phyloP scores from a whole-genome alignment of 2,797 vertebrate species.

The Lepus townsendii region DNA sequence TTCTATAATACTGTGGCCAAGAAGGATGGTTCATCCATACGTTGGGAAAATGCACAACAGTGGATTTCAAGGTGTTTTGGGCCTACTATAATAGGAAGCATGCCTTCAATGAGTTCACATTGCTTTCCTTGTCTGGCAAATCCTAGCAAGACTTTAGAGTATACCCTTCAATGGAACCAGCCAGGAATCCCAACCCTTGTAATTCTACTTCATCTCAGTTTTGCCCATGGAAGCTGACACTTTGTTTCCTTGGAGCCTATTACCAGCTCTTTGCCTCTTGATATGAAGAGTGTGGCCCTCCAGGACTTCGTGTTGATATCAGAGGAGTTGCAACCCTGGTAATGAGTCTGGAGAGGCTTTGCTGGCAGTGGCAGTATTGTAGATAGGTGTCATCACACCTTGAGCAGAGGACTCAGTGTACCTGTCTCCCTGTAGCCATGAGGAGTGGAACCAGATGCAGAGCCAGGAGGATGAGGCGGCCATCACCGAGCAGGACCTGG shows the following conservation, averaged over 20 bases:
- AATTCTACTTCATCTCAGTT: constrained; percentile 38
- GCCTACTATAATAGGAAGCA: neutral
- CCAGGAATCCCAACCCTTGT: neutral
- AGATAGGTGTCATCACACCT: neutral
- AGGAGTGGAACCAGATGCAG: constrained; percentile 95
- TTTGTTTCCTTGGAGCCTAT: neutral
- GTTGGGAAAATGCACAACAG: constrained; percentile 19
- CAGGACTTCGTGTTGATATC: neutral
- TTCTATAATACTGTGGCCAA: constrained; percentile 15
- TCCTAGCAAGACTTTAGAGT: neutral
- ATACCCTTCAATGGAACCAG: neutral
- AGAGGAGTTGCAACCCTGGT: neutral
- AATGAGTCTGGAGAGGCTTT: neutral
- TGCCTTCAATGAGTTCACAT: neutral
- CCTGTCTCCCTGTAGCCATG: constrained; percentile 91
- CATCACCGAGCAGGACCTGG: constrained; percentile 97
- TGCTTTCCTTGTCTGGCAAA: neutral
- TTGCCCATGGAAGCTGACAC: constrained; percentile 41
- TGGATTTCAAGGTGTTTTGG: constrained; percentile 17
- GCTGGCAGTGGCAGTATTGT: neutral
- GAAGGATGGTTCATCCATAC: constrained; percentile 6
- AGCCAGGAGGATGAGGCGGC: constrained; percentile 93
- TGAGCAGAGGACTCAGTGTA: constrained; percentile 40
- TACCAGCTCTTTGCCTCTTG: constrained; percentile 1
- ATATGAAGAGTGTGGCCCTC: neutral